Base-by-base conservation (phyloP, 2,113 vertebrate species). In the Syngnathus typhle region DNA sequence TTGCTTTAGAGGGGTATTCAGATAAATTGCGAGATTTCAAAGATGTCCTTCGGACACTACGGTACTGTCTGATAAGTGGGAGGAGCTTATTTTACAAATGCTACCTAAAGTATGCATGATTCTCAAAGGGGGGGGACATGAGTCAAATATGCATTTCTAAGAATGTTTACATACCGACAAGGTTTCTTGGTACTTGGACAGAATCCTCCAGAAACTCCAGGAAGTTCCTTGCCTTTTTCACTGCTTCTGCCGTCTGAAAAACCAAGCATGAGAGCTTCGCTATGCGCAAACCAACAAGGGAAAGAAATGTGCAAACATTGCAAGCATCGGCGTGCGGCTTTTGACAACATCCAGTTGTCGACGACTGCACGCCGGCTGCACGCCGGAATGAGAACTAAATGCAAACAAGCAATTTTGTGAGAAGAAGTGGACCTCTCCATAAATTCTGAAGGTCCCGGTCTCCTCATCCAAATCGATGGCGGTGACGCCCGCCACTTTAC, bases 401-500 rank as follows among this genome's bases (percentile, higher is more conserved):
- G 10, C 11, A 21, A 6, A 23, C 15, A 15, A 44, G 46, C 21
- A 19, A 23, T 9, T 13, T 1, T 1, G 49, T 64, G 36, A 19
- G 37, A 8, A 15, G 18, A 5, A 7, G 4, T 61, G 7, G 78
- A 94, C 95, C 93, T 96, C 94, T 63, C 95, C 95, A 32, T 95
- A 96, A 72, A 96, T 92, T 77, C 94, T 91, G 83, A 96, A 96
- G 12, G 93, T 96, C 52, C 93, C 92, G 0, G 91, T 94, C 76
- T 93, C 93, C 72, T 96, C 95, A 4, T 95, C 94, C 76, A 96
- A 76, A 65, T 96, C 94, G 1, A 96, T 95, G 72, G 95, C 94
- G 0, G 93, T 93, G 84, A 96, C 93, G 0, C 94, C 94, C 1
- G 88, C 79, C 41, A 95, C 93, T 74, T 94, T 95, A 5, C 95